Evolutionary conservation across 2,113 vertebrate species (phyloP), one percentile per base, ranked within the genome.

Genomic region (Loxodonta africana): DNA sequence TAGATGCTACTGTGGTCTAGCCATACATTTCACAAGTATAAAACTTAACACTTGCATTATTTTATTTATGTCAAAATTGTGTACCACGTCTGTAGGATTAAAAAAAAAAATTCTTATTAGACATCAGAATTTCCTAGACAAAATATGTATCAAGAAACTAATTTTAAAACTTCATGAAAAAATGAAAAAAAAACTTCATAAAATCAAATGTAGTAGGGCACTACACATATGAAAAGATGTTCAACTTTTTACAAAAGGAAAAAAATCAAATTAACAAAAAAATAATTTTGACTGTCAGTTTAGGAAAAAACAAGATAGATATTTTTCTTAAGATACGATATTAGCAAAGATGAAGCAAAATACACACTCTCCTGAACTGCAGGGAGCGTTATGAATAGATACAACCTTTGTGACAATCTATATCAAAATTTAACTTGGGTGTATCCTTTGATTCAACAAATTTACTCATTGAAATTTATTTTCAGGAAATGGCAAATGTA

Each of bases 391-490:
- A 51, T 85, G 86, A 86, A 86, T 62, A n/a, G 60, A 5, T 63
- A 9, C 18, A 46, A 33, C 4, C 0, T 73, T 86, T 73, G 30
- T 80, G 69, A 78, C 11, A 65, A 63, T 57, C 28, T 78, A 7
- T 69, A 71, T 80, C 7, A 85, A 88, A 67, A 74, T 65, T 71
- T 82, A 69, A 77, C 11, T 93, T 86, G 37, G 80, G 1, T 51
- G 44, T 8, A 63, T 1, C n/a, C 6, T 73, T 37, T 53, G 51
- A 63, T 90, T 26, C 23, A 85, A 12, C 5, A 92, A 92, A 82
- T 86, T 53, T 88, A 18, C 5, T 85, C 89, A 23, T 41, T 90
- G 37, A 87, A 92, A 71, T 77, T 78, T 90, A 57, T 90, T 87
- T 57, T 86, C 33, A 92, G 46, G 17, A 76, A 90, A 81, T 62